Base-by-base conservation (phyloP, 2,797 vertebrate genomes). In the Pseudotriccus pelzelni region DNA sequence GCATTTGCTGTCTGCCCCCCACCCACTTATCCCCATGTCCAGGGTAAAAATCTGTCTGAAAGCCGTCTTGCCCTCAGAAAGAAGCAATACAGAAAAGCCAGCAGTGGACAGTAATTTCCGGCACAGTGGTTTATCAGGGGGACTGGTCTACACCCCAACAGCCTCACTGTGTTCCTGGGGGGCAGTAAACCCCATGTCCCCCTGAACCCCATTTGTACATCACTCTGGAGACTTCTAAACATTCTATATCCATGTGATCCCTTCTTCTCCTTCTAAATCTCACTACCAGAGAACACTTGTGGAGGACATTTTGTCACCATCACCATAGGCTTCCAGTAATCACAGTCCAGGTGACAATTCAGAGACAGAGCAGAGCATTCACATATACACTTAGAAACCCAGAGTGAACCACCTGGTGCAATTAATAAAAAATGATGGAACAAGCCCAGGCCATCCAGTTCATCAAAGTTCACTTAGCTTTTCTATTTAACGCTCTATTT, bases 401-500 rank as follows among this genome's bases (percentile, higher is more conserved):
- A 85, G 46, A 86, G 44, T 37, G 44, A 94, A 43, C 30, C 60
- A 89, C 60, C 56, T 82, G 74, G 68, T 77, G 39, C 56, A 91
- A 96, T 96, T 89, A 91, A 77, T 88, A 94, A 94, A 93, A 94
- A 79, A 90, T 41, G 74, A 93, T 52, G 75, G 77, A 89, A 89
- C 89, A 86, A 79, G 69, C 63, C 74, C 23, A 88, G 83, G 84
- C 89, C 77, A 84, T 94, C 90, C 84, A 70, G 80, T 90, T 89
- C 91, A 91, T 93, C 83, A 64, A 56, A 96, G 89, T 95, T 96
- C 91, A 87, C 93, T 90, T 63, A 80, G 83, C 52, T 91, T 96
- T 96, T 89, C 89, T 89, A 93, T 96, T 94, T 91, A 93, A 97
- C 0, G 43, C 91, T 94, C 91, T 94, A 68, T 91, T 96, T 96